A percentile compares a stretch with the other conserved stretches of the same genome.
phyloP scores from a whole-genome alignment of 2,797 vertebrate species.

The Dallia pectoralis region DNA sequence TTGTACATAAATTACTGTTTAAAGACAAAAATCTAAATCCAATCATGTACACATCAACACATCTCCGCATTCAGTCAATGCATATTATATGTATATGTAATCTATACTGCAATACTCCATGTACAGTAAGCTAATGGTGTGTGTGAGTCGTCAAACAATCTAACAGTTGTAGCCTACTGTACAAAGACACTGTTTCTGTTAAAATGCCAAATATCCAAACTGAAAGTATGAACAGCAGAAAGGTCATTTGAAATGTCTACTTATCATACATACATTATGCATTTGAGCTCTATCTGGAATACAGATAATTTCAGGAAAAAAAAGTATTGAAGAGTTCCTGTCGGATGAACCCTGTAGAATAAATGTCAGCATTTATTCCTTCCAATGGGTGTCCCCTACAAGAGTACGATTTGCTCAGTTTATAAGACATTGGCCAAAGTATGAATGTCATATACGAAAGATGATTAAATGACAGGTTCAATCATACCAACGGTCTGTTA shows the following conservation, averaged over 20 bases:
- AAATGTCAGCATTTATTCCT: not conserved
- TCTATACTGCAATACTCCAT: not conserved
- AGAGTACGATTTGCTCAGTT: not conserved
- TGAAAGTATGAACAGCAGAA: constrained; percentile 33
- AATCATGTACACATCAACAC: not conserved
- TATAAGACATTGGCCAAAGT: too few relatives aligned
- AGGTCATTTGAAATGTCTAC: constrained; percentile 46
- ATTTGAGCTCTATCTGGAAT: constrained; percentile 20
- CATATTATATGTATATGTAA: not conserved
- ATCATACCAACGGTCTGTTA: not conserved
- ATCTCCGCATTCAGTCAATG: not conserved
- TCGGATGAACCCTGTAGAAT: not conserved
- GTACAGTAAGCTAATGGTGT: constrained; percentile 5
- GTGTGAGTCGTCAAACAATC: constrained; percentile 23
- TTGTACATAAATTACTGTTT: not conserved
- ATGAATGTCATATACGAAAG: too few relatives aligned
- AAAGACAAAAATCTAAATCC: not conserved
- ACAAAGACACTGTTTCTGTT: constrained; percentile 40
- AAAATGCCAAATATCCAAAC: constrained; percentile 47
- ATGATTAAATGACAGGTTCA: too few relatives aligned
- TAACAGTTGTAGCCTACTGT: constrained; percentile 17
- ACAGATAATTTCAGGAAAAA: constrained; percentile 1
- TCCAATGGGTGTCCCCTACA: not conserved
- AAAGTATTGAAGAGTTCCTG: not conserved
- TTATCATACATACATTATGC: constrained; percentile 51